Evolutionary conservation across 2,888 invertebrate species (phyloP), one percentile per base, ranked within the genome.

Genomic region (Cerastis leucographa): DNA sequence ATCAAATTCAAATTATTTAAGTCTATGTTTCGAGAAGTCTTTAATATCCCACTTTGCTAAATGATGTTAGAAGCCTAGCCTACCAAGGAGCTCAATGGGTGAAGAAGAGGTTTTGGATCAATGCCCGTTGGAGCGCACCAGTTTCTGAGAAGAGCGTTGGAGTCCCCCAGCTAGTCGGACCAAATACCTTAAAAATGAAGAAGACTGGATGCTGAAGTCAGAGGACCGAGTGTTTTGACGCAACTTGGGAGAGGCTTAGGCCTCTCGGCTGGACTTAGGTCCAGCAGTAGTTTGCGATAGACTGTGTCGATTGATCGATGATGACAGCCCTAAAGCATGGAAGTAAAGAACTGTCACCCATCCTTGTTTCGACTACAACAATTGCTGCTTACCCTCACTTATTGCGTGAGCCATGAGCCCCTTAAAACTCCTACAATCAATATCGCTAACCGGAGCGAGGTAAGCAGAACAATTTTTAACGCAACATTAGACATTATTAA

Each of bases 401-500:
- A 70, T 35, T 14, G 19, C 2, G 3, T 62, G 6, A 51, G 8
- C 49, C 49, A 22, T 22, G 29, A 56, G 19, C 19, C 56, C 25
- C 19, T 46, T 29, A 19, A 46, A 64, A 25, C 17, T 54, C 2
- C 51, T 19, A 14, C n/a, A 59, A 7, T 61, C 35, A 69, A 78
- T 78, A 51, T n/a, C 49, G 22, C 12, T 49, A 9, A 72, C 44
- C 46, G 42, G 17, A 29, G 29, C 51, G 29, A 44, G 72, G 51
- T 72, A 85, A 56, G 67, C 66, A 68, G 67, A 62, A 69, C 68
- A 62, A 67, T 73, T 74, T n/a, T 80, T 80, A 67, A 76, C 76
- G 78, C 49, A 51, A 86, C 85, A 81, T 86, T 86, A 61, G 29
- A 17, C 72, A 59, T 75, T 83, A 76, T 77, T 80, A 77, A 80